Evolutionary conservation across 2,888 invertebrate species (phyloP).

Genomic region (Synergus umbraculus): DNA sequence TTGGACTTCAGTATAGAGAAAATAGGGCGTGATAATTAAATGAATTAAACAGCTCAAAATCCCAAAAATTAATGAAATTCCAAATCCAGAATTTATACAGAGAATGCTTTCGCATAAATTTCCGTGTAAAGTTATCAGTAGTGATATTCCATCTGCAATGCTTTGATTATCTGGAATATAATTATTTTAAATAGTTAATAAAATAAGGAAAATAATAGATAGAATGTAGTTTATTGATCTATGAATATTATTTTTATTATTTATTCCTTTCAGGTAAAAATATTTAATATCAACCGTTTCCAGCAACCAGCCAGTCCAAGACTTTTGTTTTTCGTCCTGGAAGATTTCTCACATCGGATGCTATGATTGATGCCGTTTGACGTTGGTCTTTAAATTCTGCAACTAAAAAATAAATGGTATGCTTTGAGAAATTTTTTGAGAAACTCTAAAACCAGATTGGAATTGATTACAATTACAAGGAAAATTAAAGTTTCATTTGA

Average conservation of each 20-base stretch:
- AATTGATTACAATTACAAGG: background rate
- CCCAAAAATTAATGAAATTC: constrained; percentile 79
- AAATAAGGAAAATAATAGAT: background rate
- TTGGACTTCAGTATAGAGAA: constrained; percentile 80
- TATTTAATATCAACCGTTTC: constrained; percentile 45
- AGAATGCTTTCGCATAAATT: constrained; percentile 79
- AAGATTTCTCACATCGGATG: constrained; percentile 49
- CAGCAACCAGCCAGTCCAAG: constrained; percentile 44
- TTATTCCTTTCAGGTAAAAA: background rate
- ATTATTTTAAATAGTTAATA: background rate
- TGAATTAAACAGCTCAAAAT: constrained; percentile 81
- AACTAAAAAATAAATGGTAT: constrained; percentile 43
- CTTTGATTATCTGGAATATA: constrained; percentile 47
- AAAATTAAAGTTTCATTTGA: background rate
- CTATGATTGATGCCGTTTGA: constrained; percentile 49
- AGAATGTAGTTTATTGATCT: background rate
- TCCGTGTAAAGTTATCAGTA: constrained; percentile 79
- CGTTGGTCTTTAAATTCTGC: constrained; percentile 53
- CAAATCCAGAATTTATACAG: constrained; percentile 79
- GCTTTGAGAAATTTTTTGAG: background rate
- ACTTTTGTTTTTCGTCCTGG: constrained; percentile 48
- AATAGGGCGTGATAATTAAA: constrained; percentile 82
- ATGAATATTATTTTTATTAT: background rate
- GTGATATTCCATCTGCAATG: constrained; percentile 76
- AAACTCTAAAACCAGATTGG: no score